These are phyloP conservation scores for Enteromius treurensis DNA, from an alignment of 2,797 vertebrate species.

Conservation along the genomic window DNA sequence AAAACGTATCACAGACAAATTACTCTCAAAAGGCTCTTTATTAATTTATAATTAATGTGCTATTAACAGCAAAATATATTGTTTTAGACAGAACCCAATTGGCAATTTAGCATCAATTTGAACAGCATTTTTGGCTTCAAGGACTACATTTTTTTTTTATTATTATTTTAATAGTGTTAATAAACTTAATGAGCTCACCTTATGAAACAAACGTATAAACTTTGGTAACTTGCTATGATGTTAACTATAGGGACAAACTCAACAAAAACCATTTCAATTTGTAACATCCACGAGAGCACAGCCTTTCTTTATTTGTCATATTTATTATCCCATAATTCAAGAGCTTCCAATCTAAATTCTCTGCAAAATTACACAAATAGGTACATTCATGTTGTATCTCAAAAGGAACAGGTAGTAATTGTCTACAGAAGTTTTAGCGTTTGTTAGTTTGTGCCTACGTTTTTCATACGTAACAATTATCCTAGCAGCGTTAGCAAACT, in stretches of 20 bases:
- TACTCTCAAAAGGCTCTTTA: not conserved
- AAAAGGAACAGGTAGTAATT: conserved; percentile 51
- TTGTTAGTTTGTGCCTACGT: conserved; percentile 52
- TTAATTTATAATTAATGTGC: not conserved
- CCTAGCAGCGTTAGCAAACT: conserved; percentile 61
- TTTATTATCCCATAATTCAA: conserved; percentile 11
- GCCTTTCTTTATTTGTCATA: not conserved
- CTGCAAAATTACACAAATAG: conserved; percentile 36
- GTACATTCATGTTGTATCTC: conserved; percentile 65
- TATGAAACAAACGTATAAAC: not conserved
- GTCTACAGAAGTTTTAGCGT: conserved; percentile 43
- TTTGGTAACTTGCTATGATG: conserved; percentile 1
- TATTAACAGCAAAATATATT: not conserved
- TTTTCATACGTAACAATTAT: conserved; percentile 43
- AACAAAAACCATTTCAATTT: not conserved
- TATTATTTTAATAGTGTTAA: not conserved
- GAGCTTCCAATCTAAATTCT: conserved; percentile 47
- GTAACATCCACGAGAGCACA: not conserved
- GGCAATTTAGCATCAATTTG: not conserved
- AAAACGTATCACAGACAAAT: not conserved
- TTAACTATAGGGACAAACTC: not conserved
- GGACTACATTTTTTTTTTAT: not conserved
- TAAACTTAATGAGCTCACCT: not conserved
- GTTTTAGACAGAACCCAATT: not conserved
- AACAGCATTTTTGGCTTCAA: conserved; percentile 12